Base-by-base conservation (phyloP, 1,140 invertebrate species). In the Zophobas morio region DNA sequence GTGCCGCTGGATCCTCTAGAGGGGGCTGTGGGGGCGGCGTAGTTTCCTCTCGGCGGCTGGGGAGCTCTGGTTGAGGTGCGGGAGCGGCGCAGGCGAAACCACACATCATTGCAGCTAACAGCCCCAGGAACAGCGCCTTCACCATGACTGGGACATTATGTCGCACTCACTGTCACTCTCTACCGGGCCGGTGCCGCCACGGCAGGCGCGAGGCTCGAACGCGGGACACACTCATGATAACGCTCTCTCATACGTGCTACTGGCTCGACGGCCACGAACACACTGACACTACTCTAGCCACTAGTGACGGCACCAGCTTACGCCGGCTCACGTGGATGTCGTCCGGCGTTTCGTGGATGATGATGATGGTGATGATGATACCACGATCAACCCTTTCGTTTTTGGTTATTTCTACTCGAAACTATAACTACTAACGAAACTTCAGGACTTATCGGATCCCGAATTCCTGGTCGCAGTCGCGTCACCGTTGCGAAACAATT, bases 131-230 rank as follows among this genome's bases (percentile, higher is more conserved):
- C 81, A 85, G 80, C 84, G 82, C 83, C 83, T 84, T 85, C 84
- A 86, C 84, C 85, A 86, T 86, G 85, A 85, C 85, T 86, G 84
- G 84, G 84, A 84, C 84, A 86, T 85, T 82, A 78, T 82, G 83
- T 79, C 82, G 79, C 81, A 82, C 81, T 82, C 80, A 83, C 80
- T 84, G 82, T 82, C 82, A 84, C 82, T 83, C 79, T 75, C 75
- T 77, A 78, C 80, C 79, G 79, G 77, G 60, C 74, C 76, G 75
- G 72, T 73, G 60, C 71, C 76, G 76, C 63, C 74, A 75, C 78
- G 74, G 78, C 80, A 81, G 77, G 72, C 74, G 74, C 84, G 81
- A 80, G 82, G 82, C 85, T 81, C 78, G 78, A 78, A 83, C 82
- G 78, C 75, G 79, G 75, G 81, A 80, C 78, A 74, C 75, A 73